Conservation (phyloP, 2,888 invertebrate genomes). For the Glomeris marginata region DNA sequence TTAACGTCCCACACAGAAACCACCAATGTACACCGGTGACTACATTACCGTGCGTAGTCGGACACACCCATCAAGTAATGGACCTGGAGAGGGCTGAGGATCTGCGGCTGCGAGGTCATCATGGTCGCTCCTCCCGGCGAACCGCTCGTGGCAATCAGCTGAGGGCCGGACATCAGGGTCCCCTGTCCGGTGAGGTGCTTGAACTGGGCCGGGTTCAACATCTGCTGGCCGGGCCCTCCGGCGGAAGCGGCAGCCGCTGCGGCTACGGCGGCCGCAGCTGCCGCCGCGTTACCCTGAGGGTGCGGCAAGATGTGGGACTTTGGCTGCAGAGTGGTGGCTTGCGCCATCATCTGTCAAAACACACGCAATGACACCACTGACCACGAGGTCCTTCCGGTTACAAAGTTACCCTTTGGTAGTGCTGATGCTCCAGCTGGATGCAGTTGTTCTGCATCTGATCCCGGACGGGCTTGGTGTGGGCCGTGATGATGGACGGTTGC, state of each 20-base stretch:
- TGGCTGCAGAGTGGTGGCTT: conserved; percentile 19
- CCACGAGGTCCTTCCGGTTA: too few species aligned
- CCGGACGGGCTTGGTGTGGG: conserved; percentile 24
- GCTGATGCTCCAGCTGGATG: background rate
- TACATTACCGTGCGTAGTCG: too few species aligned
- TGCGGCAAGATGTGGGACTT: conserved; percentile 20
- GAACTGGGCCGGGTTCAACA: conserved; percentile 18
- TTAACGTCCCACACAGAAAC: conserved; percentile 2
- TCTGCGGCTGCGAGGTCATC: conserved; percentile 47
- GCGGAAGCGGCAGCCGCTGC: conserved; percentile 15
- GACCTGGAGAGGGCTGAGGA: conserved; percentile 53
- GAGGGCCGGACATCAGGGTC: conserved; percentile 25
- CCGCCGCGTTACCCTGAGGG: conserved; percentile 13
- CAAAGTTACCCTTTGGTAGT: too few species aligned
- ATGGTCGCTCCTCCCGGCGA: conserved; percentile 41
- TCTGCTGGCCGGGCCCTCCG: conserved; percentile 5
- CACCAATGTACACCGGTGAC: background rate
- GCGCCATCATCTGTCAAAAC: conserved; percentile 17
- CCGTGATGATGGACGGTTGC: conserved; percentile 48
- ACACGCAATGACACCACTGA: too few species aligned
- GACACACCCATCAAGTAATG: conserved; percentile 23
- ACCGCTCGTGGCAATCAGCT: conserved; percentile 37
- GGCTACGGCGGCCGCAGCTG: conserved; percentile 5
- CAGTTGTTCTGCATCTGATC: conserved; percentile 17
- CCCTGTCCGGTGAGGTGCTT: conserved; percentile 18